Evolutionary conservation across 2,888 invertebrate genomes (phyloP).

Genomic region (Eilema caniola): DNA sequence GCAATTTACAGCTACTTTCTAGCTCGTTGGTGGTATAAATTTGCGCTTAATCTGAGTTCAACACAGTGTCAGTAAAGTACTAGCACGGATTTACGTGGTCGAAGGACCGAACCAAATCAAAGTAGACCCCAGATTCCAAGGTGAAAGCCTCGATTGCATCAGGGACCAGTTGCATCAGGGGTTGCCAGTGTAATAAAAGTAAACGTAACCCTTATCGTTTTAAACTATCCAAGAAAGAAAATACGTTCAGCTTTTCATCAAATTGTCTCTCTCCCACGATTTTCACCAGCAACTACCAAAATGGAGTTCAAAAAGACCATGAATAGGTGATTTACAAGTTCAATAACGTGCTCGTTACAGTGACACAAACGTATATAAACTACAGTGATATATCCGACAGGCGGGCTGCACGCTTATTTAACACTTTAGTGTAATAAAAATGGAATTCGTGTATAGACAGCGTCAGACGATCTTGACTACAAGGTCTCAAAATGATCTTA

Average conservation of each 20-base stretch:
- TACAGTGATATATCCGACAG: not conserved
- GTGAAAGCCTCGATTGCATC: not conserved
- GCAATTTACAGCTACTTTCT: not conserved
- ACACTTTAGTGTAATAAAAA: not conserved
- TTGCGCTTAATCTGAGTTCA: not conserved
- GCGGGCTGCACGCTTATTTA: not conserved
- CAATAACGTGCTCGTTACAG: slow-evolving; percentile 4
- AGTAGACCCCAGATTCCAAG: not conserved
- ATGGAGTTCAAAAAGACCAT: not conserved
- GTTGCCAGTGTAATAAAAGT: too few relatives aligned
- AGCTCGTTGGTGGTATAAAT: not conserved
- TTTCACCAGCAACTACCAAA: not conserved
- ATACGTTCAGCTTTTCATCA: not conserved
- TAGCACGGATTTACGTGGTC: too few relatives aligned
- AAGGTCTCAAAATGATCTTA: too few relatives aligned
- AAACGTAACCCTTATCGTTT: too few relatives aligned
- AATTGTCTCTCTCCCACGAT: not conserved
- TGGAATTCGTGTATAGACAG: too few relatives aligned
- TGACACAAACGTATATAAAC: not conserved
- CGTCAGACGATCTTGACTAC: too few relatives aligned
- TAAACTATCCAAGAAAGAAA: not conserved
- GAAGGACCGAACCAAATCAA: not conserved
- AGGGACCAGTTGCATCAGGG: too few relatives aligned
- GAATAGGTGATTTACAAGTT: not conserved
- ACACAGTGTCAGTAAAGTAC: too few relatives aligned